Percentiles rank a stretch among this genome's conserved stretches.
These are phyloP conservation scores for Chaetops frenatus DNA, from an alignment of 2,113 vertebrate species.

Conservation along the genomic window DNA sequence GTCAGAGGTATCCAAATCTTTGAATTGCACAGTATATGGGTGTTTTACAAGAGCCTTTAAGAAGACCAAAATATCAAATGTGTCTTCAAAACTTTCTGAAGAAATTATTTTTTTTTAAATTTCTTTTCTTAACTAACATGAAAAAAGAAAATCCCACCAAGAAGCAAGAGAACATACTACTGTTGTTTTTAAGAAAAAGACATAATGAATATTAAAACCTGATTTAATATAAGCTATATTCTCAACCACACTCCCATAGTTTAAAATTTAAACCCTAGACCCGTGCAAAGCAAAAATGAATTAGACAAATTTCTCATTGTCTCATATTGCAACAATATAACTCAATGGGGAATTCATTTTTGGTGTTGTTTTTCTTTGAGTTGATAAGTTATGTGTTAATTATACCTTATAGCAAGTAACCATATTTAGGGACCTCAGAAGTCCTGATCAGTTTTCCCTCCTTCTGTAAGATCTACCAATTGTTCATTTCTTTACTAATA, in stretches of 20 bases:
- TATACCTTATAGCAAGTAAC: neutral
- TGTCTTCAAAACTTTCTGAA: neutral
- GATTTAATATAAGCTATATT: neutral
- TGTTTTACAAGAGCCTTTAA: neutral
- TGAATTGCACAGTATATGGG: neutral
- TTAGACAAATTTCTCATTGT: neutral
- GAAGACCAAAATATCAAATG: neutral
- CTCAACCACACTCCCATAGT: neutral
- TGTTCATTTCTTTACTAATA: neutral
- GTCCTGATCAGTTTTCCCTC: neutral
- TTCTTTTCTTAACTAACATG: neutral
- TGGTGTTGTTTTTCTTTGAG: neutral
- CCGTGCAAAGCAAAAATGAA: neutral
- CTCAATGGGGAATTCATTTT: neutral
- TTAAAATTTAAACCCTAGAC: neutral
- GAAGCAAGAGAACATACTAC: neutral
- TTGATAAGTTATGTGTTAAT: neutral
- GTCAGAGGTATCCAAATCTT: neutral
- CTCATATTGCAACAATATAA: neutral
- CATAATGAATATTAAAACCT: neutral
- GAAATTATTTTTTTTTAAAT: neutral
- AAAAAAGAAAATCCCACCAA: rapidly evolving
- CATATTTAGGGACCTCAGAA: neutral
- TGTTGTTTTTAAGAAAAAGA: neutral
- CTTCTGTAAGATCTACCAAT: neutral